phyloP scores from a whole-genome alignment of 2,888 invertebrate species.

The Abscondita cerata region DNA sequence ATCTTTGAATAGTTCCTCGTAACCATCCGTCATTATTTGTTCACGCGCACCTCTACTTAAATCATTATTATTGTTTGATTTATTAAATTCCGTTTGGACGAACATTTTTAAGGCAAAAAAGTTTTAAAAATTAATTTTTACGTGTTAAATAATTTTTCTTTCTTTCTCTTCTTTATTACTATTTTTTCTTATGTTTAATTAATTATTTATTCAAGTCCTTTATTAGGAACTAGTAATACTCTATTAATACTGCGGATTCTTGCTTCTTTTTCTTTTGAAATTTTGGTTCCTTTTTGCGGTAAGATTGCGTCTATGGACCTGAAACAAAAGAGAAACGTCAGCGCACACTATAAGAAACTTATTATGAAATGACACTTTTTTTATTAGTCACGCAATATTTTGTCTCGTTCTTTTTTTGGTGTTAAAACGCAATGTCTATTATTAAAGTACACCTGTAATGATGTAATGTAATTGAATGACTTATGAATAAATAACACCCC shows the following conservation, averaged over 20 bases:
- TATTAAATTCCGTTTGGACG: constrained; percentile 55
- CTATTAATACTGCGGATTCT: constrained; percentile 47
- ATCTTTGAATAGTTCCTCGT: constrained; percentile 53
- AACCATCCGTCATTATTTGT: constrained; percentile 38
- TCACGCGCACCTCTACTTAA: constrained; percentile 42
- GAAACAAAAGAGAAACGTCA: constrained; percentile 18
- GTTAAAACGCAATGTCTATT: constrained; percentile 8
- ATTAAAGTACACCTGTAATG: constrained; percentile 4
- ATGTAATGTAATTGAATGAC: constrained; percentile 12
- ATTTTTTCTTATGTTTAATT: constrained; percentile 20
- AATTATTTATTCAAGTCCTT: constrained; percentile 21
- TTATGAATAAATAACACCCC: constrained; percentile 10
- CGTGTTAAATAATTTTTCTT: neutral
- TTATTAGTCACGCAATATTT: neutral
- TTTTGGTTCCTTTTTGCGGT: constrained; percentile 25
- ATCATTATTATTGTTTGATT: constrained; percentile 55
- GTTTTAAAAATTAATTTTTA: constrained; percentile 17
- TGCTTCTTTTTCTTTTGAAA: constrained; percentile 17
- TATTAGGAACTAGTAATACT: constrained; percentile 51
- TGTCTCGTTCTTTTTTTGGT: neutral
- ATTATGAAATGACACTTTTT: too few relatives aligned
- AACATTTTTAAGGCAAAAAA: constrained; percentile 50
- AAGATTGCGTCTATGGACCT: constrained; percentile 21
- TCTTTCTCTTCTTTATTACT: neutral
- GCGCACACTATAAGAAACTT: too few relatives aligned